Conservation (phyloP, 2,113 vertebrate species). For the Hymenochirus boettgeri region DNA sequence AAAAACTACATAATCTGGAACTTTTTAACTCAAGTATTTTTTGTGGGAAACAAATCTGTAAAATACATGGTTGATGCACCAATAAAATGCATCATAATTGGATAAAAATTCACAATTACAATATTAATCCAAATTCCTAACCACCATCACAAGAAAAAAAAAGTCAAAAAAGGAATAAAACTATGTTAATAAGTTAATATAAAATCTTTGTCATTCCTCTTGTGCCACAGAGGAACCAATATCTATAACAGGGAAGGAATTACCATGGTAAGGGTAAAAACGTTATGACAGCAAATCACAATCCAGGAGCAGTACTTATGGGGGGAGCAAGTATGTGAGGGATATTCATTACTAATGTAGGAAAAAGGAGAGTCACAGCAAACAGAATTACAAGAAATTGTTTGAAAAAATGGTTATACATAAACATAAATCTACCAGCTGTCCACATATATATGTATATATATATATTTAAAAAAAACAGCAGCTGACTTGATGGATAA, state of each 20-base stretch:
- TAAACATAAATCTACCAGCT: conserved; percentile 74
- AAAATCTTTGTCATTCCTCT: conserved; percentile 1
- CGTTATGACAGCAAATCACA: conserved; percentile 64
- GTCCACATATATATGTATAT: conserved; percentile 78
- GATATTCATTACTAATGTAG: conserved; percentile 77
- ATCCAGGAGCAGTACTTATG: conserved; percentile 56
- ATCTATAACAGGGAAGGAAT: conserved; percentile 52
- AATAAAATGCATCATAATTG: conserved; percentile 31
- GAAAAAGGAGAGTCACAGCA: conserved; percentile 77
- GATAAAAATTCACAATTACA: conserved; percentile 36
- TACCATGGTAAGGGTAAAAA: conserved; percentile 67
- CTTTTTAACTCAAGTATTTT: too few species aligned
- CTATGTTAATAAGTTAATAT: conserved; percentile 30
- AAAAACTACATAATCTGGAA: too few species aligned
- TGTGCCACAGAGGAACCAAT: conserved; percentile 15
- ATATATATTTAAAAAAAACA: conserved; percentile 75
- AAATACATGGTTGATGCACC: conserved; percentile 12
- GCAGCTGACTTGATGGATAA: conserved; percentile 74
- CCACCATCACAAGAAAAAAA: conserved; percentile 44
- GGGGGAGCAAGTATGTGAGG: conserved; percentile 56
- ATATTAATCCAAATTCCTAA: conserved; percentile 31
- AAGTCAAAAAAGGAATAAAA: conserved; percentile 25
- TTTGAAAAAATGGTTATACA: conserved; percentile 53
- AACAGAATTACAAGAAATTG: conserved; percentile 72
- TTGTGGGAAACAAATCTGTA: conserved; percentile 1